Percentiles rank a stretch among this genome's conserved stretches.
Conservation (phyloP, 2,888 invertebrate species). For the Cenopis cana region DNA sequence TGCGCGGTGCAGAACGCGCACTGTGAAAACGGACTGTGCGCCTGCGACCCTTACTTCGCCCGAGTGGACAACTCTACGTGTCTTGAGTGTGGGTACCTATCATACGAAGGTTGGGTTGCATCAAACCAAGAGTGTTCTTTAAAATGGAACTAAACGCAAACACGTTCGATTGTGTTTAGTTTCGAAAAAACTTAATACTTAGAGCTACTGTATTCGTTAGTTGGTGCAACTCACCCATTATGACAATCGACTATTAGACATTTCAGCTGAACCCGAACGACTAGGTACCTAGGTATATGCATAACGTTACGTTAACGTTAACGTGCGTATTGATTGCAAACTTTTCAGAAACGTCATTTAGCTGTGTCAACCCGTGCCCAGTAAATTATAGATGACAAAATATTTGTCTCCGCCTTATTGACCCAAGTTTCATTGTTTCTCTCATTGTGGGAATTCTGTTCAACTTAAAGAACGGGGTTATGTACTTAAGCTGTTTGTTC, state of each 20-base stretch:
- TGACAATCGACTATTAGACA: not conserved
- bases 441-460: slow-evolving; percentile 20
- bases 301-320: too few species aligned
- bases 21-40: slow-evolving; percentile 89
- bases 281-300: too few species aligned
- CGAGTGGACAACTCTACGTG: slow-evolving; percentile 91
- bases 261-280: not conserved
- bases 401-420: slow-evolving; percentile 27
- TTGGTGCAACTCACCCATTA: not conserved
- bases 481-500: slow-evolving; percentile 29
- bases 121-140: too few species aligned
- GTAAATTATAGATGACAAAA: slow-evolving; percentile 35
- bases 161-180: too few species aligned
- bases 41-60: slow-evolving; percentile 93
- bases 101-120: too few species aligned
- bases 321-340: too few species aligned
- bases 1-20: slow-evolving; percentile 88
- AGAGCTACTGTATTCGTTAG: too few species aligned
- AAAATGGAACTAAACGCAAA: too few species aligned
- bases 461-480: slow-evolving; percentile 23
- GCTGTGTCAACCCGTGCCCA: not conserved
- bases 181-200: too few species aligned
- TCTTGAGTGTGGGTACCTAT: slow-evolving; percentile 90
- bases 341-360: not conserved
- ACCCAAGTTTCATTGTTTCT: slow-evolving; percentile 26